Evolutionary conservation across 2,888 invertebrate genomes (phyloP), one percentile per base, ranked within the genome.

Genomic region (Ceramica pisi): DNA sequence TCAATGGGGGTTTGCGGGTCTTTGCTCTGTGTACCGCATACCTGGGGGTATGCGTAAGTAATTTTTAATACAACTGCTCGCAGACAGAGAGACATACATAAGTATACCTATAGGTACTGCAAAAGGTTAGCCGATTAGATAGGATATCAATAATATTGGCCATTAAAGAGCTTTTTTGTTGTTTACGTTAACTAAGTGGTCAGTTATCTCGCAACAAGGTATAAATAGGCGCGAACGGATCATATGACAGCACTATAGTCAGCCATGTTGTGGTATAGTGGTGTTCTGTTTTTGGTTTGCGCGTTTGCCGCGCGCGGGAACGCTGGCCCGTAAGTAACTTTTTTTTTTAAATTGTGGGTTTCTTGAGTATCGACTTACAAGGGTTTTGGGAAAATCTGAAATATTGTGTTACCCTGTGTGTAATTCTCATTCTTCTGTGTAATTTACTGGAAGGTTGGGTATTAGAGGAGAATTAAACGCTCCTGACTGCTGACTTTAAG

Each of bases 251-350:
- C 60, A 80, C 21, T 46, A 16, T 19, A 12, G n/a, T 55, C 65
- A 0, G 12, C 56, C 68, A 83, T 83, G 82, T 56, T 67, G 69
- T 65, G 70, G 66, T 55, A 21, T 51, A 55, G 76, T 80, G 59
- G 55, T 44, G 67, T 73, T 38, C 19, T 82, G 10, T 19, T 67
- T 1, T 48, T 41, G 26, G 69, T 69, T 0, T 44, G 57, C 38
- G 76, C 60, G 53, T 48, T 82, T 4, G 60, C 44, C 59, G 76
- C 73, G 68, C 38, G 65, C 60, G 82, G 80, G 64, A 71, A 62
- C 41, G 64, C 76, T 1, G 48, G 35, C 2, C 83, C 83, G 82
- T 83, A 57, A 83, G 82, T 82, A 50, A 7, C 16, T 5, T 50
- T 63, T 51, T 44, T 60, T 35, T 9, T 63, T 35, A 3, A 9